Evolutionary conservation across 2,797 vertebrate species (phyloP).

Genomic region (Channallabes apus): DNA sequence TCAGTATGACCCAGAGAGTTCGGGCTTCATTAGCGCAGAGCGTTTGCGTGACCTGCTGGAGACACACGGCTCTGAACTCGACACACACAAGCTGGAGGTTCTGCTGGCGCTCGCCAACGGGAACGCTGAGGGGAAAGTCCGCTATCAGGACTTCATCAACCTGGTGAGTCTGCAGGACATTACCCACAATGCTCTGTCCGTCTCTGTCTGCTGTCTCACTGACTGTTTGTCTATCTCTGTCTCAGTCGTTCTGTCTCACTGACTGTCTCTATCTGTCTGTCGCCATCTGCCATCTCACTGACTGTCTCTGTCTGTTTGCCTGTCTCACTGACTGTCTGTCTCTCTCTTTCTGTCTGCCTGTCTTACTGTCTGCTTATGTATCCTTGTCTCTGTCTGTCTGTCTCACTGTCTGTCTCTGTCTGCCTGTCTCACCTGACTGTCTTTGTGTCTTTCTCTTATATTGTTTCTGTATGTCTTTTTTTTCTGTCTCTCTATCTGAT

Average conservation of each 20-base stretch:
- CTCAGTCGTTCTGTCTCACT: conserved; percentile 43
- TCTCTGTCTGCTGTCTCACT: background rate
- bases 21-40: conserved; percentile 92
- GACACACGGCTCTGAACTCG: conserved; percentile 86
- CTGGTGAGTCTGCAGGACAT: conserved; percentile 79
- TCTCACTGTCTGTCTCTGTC: no score
- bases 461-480: no score
- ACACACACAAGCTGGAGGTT: conserved; percentile 94
- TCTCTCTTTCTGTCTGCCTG: no score
- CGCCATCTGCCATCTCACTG: no score
- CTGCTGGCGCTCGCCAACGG: conserved; percentile 90
- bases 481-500: background rate
- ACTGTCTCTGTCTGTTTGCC: no score
- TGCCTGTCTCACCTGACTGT: no score
- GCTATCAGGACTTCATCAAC: conserved; percentile 96
- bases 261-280: no score
- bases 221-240: conserved; percentile 7
- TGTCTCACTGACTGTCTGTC: no score
- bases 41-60: conserved; percentile 89
- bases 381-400: no score
- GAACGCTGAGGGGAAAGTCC: conserved; percentile 90
- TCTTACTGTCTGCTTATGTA: no score
- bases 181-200: conserved; percentile 19
- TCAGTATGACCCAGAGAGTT: conserved; percentile 90
- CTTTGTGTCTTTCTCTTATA: no score